A percentile compares a stretch with the other conserved stretches of the same genome.
Conservation (phyloP, 1,140 invertebrate species). For the Solenopsis invicta region DNA sequence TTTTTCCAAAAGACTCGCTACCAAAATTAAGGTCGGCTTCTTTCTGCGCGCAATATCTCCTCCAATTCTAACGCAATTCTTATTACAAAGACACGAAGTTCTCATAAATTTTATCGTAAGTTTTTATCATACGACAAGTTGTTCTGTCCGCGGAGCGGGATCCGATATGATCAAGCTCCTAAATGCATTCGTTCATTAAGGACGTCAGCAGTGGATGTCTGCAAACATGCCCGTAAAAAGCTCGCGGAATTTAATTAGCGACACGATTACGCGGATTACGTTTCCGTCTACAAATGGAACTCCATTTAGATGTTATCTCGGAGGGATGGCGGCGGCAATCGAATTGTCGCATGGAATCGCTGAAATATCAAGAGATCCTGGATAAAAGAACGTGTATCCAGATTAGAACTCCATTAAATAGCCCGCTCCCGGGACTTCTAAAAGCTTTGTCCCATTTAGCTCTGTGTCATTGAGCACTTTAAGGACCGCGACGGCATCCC, state of each 20-base stretch:
- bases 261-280: conserved; percentile 52
- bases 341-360: conserved; percentile 47
- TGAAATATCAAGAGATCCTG: conserved; percentile 37
- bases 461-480: conserved; percentile 50
- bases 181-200: conserved; percentile 53
- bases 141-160: background rate
- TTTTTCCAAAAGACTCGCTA: background rate
- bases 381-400: conserved; percentile 47
- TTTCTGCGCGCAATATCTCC: background rate
- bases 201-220: conserved; percentile 20
- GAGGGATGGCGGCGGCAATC: conserved; percentile 16
- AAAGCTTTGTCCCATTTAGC: conserved; percentile 61
- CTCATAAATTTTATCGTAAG: background rate
- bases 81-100: background rate
- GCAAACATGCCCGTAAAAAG: conserved; percentile 43
- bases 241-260: conserved; percentile 61
- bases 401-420: conserved; percentile 60
- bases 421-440: conserved; percentile 6
- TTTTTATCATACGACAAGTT: conserved; percentile 17
- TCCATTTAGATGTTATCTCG: conserved; percentile 57
- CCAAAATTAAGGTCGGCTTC: background rate
- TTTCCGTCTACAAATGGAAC: conserved; percentile 55
- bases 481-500: conserved; percentile 7
- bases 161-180: conserved; percentile 41
- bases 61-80: background rate